Evolutionary conservation across 92 coral and sea anemone genomes (phyloP).

Genomic region (Umimayanthus kanabou): DNA sequence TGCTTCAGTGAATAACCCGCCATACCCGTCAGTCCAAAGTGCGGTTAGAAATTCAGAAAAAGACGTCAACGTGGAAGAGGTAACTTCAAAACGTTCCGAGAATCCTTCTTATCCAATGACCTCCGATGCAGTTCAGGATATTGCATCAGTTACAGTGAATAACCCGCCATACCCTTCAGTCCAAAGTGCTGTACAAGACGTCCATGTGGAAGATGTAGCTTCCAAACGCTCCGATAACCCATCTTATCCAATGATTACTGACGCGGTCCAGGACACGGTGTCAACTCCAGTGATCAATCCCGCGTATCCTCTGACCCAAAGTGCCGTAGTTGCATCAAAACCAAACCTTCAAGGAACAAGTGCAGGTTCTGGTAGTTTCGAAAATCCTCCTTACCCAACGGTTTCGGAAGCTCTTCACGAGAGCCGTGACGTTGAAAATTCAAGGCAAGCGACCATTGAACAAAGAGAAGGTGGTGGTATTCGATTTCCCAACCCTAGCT

Average conservation of each 20-base stretch:
- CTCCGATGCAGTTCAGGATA: conserved; percentile 16
- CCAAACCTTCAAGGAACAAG: not conserved
- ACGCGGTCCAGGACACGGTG: conserved; percentile 17
- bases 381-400: conserved; percentile 5
- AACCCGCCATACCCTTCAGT: conserved; percentile 17
- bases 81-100: not conserved
- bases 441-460: too few relatives aligned
- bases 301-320: not conserved
- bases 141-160: not conserved
- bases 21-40: conserved; percentile 18
- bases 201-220: not conserved
- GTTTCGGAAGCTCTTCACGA: not conserved
- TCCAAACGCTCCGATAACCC: not conserved
- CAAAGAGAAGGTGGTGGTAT: not conserved
- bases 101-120: conserved; percentile 24
- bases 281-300: not conserved
- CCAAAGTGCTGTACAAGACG: conserved; percentile 7
- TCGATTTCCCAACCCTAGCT: not conserved
- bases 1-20: not conserved
- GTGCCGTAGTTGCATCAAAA: conserved; percentile 23
- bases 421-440: too few relatives aligned
- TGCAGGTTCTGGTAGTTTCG: not conserved
- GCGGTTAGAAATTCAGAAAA: conserved; percentile 20
- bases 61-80: not conserved
- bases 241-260: not conserved